Conservation (phyloP, 2,797 vertebrate genomes). For the Pogonophryne albipinna region DNA sequence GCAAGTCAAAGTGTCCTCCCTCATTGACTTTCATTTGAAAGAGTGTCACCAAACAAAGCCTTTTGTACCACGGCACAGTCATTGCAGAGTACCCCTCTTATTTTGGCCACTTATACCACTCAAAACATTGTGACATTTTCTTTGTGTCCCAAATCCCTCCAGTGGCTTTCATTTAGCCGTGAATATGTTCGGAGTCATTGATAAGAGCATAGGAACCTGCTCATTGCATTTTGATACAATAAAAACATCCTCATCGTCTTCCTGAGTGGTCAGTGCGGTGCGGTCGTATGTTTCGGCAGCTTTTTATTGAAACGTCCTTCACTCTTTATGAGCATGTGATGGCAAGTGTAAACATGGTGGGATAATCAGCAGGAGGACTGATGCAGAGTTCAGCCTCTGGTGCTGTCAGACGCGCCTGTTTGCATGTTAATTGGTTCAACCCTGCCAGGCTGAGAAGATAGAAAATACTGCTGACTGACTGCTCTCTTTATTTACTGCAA, state of each 20-base stretch:
- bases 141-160: not conserved
- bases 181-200: not conserved
- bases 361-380: constrained; percentile 30
- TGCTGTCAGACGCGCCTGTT: constrained; percentile 43
- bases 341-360: constrained; percentile 43
- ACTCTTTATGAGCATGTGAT: not conserved
- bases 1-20: constrained; percentile 1
- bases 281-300: not conserved
- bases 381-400: constrained; percentile 44
- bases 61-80: not conserved
- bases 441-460: constrained; percentile 35
- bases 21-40: constrained; percentile 34
- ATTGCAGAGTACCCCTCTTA: not conserved
- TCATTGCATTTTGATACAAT: too few relatives aligned
- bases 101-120: not conserved
- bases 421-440: constrained; percentile 59
- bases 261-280: too few relatives aligned
- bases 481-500: constrained; percentile 51
- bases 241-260: not conserved
- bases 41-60: not conserved
- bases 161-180: not conserved
- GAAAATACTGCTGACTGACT: constrained; percentile 46
- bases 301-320: constrained; percentile 18
- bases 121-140: not conserved
- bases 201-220: too few relatives aligned